Evolutionary conservation across 2,797 vertebrate genomes (phyloP).

Genomic region (Mormyrops boulengeri): DNA sequence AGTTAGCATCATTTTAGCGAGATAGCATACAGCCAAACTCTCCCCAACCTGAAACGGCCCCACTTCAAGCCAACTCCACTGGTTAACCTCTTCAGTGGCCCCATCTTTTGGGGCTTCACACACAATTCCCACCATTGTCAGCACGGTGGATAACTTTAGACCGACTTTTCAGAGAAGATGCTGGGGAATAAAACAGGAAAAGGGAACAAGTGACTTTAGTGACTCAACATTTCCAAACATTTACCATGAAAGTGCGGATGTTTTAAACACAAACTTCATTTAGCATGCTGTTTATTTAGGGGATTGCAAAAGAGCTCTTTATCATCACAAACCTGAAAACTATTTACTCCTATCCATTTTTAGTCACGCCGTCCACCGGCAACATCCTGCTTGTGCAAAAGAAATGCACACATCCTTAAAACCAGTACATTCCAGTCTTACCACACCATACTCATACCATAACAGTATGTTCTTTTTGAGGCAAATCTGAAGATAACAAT

Average conservation of each 20-base stretch:
- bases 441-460: background rate
- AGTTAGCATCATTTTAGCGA: conserved; percentile 43
- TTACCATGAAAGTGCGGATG: conserved; percentile 18
- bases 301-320: background rate
- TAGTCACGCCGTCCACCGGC: background rate
- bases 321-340: background rate
- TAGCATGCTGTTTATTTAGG: background rate
- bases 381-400: background rate
- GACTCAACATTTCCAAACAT: conserved; percentile 27
- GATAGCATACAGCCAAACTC: conserved; percentile 45
- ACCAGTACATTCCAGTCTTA: background rate
- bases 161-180: conserved; percentile 37
- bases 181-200: background rate
- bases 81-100: conserved; percentile 44
- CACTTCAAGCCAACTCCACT: conserved; percentile 22
- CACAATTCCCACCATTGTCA: conserved; percentile 50
- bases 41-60: conserved; percentile 40
- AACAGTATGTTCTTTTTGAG: background rate
- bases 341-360: background rate
- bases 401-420: background rate
- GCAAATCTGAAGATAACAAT: background rate
- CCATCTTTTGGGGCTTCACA: conserved; percentile 45
- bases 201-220: background rate
- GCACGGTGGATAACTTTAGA: conserved; percentile 43
- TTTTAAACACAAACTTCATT: conserved; percentile 13